Base-by-base conservation (phyloP, 2,113 vertebrate genomes). In the Gavia stellata region DNA sequence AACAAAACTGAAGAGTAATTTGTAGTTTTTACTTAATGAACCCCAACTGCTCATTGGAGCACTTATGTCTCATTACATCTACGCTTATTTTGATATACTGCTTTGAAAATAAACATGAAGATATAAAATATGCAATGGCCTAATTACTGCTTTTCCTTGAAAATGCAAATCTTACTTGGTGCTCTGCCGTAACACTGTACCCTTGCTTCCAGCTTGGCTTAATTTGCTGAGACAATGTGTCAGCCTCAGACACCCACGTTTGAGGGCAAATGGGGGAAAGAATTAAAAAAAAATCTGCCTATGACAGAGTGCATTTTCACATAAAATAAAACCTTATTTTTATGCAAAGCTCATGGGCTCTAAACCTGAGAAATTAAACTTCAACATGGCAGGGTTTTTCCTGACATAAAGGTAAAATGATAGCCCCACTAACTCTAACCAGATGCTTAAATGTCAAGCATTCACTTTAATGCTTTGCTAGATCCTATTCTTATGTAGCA, bases 191-290 rank as follows among this genome's bases (percentile, higher is more conserved):
- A 91, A 81, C 66, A 58, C 78, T 92, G 66, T 83, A 77, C 42
- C 29, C 82, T 92, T 93, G 50, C 71, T 92, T 88, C 81, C 88
- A 95, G 79, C 82, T 96, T 94, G 93, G 88, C 90, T 96, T 97
- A 97, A 97, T 97, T 95, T 96, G 90, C 85, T 77, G 58, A 96
- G 93, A 97, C 94, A 96, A 90, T 63, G 75, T 94, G 90, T 93
- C 95, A 95, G 93, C 85, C 81, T 93, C 90, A 96, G 85, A 97
- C 93, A 96, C 78, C 90, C 84, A 77, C 9, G 6, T 96, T 38
- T 82, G 66, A 96, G 96, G 74, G 90, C 78, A 95, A 94, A 91
- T n/a, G 81, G 90, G 94, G 92, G 71, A 91, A 95, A 91, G 66
- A 94, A 87, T 82, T 33, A 62, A 87, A 93, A 90, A 78, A 62